These are phyloP conservation scores for Phenganax stokvisi DNA, from an alignment of 92 coral and sea anemone species.

Conservation along the genomic window DNA sequence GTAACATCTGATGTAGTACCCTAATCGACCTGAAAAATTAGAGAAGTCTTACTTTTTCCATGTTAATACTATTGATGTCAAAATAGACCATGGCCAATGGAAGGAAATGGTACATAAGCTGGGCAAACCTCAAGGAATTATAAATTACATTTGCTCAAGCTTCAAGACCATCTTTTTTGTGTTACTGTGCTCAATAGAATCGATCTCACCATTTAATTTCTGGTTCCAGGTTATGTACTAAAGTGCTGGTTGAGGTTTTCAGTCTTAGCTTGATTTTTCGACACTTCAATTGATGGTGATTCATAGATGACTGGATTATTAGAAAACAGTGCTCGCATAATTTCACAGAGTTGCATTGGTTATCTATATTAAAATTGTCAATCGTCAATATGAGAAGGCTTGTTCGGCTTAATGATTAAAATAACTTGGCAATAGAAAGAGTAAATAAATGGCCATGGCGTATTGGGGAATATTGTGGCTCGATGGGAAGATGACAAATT, in stretches of 20 bases:
- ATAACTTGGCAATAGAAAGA: too few species aligned
- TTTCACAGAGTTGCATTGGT: neutral
- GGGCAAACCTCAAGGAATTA: too few species aligned
- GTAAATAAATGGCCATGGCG: too few species aligned
- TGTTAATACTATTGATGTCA: too few species aligned
- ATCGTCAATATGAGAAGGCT: neutral
- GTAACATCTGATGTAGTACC: slow-evolving; percentile 52
- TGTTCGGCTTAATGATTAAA: neutral
- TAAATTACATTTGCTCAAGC: too few species aligned
- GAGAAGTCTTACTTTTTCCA: too few species aligned
- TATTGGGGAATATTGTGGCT: too few species aligned
- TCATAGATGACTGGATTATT: neutral
- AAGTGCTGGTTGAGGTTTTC: neutral
- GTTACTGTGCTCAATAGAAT: neutral
- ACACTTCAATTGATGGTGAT: neutral
- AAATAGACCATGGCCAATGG: too few species aligned
- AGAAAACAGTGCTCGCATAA: slow-evolving; percentile 31
- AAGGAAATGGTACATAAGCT: too few species aligned
- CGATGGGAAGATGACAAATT: too few species aligned
- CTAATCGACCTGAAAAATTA: slow-evolving; percentile 57
- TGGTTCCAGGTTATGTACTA: slow-evolving; percentile 25
- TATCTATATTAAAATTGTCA: neutral
- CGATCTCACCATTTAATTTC: slow-evolving; percentile 30
- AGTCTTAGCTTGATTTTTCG: slow-evolving; percentile 3
- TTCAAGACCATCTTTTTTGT: too few species aligned